These are phyloP conservation scores for Prorops nasuta DNA, from an alignment of 1,140 invertebrate genomes.

Conservation along the genomic window DNA sequence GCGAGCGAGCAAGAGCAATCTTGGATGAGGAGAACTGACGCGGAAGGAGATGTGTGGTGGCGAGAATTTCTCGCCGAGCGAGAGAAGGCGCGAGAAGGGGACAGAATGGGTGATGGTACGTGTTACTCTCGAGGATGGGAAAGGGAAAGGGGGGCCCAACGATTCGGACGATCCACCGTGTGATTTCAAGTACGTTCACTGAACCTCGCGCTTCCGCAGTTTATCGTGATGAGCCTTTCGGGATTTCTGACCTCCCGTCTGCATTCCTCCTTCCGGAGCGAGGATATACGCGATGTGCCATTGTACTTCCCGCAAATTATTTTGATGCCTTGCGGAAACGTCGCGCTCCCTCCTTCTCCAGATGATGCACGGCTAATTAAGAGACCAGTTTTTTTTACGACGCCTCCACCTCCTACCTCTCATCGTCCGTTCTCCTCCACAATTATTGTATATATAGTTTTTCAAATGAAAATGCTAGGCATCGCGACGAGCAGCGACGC, in stretches of 20 bases:
- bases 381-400: no score
- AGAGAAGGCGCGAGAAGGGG: conserved; percentile 3
- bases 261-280: background rate
- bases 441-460: no score
- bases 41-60: no score
- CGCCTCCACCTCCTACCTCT: no score
- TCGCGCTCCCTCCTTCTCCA: no score
- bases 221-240: conserved; percentile 15
- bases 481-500: no score
- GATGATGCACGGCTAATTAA: no score
- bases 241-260: conserved; percentile 12
- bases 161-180: conserved; percentile 26
- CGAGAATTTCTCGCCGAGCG: no score
- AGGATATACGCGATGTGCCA: background rate
- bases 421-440: no score
- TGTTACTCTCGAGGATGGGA: conserved; percentile 1
- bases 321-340: background rate
- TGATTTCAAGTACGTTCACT: conserved; percentile 35
- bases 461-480: no score
- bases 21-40: no score
- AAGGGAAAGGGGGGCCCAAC: conserved; percentile 15
- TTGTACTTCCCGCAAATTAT: background rate
- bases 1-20: background rate
- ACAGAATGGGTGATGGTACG: background rate
- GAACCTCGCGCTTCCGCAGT: conserved; percentile 25